phyloP scores from a whole-genome alignment of 2,113 vertebrate genomes.

The Pongo abelii region DNA sequence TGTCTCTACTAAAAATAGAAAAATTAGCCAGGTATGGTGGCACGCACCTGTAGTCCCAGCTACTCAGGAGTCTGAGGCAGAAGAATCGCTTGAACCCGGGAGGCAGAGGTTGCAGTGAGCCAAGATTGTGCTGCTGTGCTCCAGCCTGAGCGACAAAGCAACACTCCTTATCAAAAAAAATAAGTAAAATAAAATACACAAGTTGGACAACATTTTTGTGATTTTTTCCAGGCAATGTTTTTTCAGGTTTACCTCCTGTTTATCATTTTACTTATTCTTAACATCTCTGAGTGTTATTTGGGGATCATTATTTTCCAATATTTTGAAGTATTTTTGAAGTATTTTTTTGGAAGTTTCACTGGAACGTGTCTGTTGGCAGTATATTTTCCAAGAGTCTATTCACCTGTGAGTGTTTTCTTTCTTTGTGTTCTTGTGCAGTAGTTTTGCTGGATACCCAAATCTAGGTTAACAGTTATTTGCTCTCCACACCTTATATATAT shows the following conservation, averaged over 20 bases:
- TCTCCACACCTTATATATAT: neutral
- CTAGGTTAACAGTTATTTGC: neutral
- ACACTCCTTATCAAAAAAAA: too few relatives aligned
- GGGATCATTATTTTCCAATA: neutral
- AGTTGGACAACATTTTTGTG: neutral
- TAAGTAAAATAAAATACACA: neutral
- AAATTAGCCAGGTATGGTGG: too few relatives aligned
- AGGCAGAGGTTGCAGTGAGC: too few relatives aligned
- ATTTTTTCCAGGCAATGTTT: neutral
- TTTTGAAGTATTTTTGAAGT: constrained; percentile 36
- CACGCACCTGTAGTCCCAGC: too few relatives aligned
- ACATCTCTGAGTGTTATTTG: neutral
- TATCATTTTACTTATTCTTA: neutral
- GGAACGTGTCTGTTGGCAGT: neutral
- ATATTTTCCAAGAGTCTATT: neutral
- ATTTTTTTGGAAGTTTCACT: neutral
- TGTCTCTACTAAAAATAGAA: too few relatives aligned
- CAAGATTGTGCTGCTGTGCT: too few relatives aligned
- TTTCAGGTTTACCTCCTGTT: neutral
- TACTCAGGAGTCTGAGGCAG: too few relatives aligned
- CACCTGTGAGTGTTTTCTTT: neutral
- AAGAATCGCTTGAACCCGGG: too few relatives aligned
- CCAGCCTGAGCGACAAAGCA: too few relatives aligned
- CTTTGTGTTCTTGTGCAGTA: neutral
- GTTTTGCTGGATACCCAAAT: neutral